Evolutionary conservation across 2,888 invertebrate genomes (phyloP).

Genomic region (Aspidapion aeneum): DNA sequence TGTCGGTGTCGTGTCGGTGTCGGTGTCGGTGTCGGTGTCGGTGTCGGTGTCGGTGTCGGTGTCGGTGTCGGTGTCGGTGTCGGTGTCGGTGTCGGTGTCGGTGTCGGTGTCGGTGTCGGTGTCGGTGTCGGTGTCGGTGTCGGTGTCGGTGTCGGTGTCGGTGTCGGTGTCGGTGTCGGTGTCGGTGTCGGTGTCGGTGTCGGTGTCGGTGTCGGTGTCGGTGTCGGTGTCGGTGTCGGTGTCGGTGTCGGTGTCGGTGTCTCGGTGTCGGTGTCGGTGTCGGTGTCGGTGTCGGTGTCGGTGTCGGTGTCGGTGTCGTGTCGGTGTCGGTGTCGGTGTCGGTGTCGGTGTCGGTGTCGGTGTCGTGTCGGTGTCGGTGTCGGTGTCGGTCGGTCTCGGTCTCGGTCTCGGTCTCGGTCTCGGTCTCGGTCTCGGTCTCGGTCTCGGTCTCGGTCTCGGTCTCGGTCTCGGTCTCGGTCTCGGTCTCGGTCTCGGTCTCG

Average conservation of each 20-base stretch:
- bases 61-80: neutral
- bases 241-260: neutral
- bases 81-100: neutral
- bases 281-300: neutral
- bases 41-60: neutral
- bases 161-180: neutral
- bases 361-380: neutral
- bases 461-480: neutral
- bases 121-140: neutral
- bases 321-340: neutral
- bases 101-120: neutral
- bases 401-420: neutral
- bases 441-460: neutral
- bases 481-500: neutral
- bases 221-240: neutral
- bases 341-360: neutral
- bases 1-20: neutral
- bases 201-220: neutral
- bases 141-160: neutral
- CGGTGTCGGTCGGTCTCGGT: neutral
- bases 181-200: neutral
- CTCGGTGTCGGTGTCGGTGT: neutral
- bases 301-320: neutral
- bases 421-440: neutral
- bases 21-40: neutral